Percentiles rank a stretch among this genome's conserved stretches.
phyloP scores from a whole-genome alignment of 2,888 invertebrate genomes.

The Bellardia bayeri region DNA sequence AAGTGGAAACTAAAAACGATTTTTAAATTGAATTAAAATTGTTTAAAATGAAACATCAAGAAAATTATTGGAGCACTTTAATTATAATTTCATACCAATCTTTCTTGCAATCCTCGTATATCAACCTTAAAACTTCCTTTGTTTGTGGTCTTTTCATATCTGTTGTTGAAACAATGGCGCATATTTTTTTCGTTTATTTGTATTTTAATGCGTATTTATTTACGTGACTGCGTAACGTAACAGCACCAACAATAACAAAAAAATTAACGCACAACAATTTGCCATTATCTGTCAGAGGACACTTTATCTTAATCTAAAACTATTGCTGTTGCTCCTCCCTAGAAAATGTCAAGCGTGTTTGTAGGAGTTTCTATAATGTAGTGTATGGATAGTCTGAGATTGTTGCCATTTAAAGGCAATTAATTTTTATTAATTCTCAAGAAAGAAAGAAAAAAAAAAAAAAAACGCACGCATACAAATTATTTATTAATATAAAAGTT shows the following conservation, averaged over 20 bases:
- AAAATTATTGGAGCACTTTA: too few relatives aligned
- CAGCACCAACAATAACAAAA: neutral
- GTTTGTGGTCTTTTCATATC: neutral
- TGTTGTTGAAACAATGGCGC: neutral
- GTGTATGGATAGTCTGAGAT: slow-evolving; percentile 23
- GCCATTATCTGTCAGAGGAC: slow-evolving; percentile 29
- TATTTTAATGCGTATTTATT: slow-evolving; percentile 31
- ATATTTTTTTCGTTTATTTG: neutral
- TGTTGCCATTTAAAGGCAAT: slow-evolving; percentile 55
- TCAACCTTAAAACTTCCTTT: neutral
- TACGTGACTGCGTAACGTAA: slow-evolving; percentile 42
- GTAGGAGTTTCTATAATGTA: neutral
- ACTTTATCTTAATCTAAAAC: slow-evolving; percentile 47
- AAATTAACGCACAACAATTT: slow-evolving; percentile 14
- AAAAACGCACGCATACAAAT: slow-evolving; percentile 1
- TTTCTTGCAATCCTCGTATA: slow-evolving; percentile 6
- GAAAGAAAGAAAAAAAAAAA: neutral
- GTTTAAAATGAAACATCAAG: too few relatives aligned
- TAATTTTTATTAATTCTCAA: slow-evolving; percentile 66
- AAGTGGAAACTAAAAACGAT: too few relatives aligned
- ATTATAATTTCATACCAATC: too few relatives aligned
- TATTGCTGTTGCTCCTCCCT: neutral
- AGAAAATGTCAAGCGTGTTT: slow-evolving; percentile 40
- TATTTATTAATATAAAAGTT: slow-evolving; percentile 10
- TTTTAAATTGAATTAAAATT: too few relatives aligned